These are phyloP conservation scores for Zaprionus vittiger DNA, from an alignment of 1,140 invertebrate species.

Conservation along the genomic window DNA sequence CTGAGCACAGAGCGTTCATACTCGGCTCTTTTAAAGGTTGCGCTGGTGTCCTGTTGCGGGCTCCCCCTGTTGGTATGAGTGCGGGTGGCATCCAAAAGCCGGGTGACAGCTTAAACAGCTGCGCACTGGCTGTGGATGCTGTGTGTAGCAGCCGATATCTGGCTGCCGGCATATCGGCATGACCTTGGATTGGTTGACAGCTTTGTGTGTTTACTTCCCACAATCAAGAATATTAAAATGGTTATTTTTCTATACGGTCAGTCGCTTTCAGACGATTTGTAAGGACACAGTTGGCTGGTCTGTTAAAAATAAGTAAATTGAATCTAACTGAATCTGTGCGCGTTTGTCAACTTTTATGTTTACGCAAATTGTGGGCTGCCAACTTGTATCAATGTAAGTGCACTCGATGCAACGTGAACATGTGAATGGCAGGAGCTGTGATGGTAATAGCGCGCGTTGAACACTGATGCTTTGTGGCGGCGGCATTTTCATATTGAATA, in stretches of 20 bases:
- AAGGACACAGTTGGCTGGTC: background rate
- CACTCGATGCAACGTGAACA: slow-evolving; percentile 9
- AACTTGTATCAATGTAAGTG: background rate
- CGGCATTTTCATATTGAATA: slow-evolving; percentile 18
- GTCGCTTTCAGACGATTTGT: background rate
- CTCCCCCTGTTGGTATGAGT: background rate
- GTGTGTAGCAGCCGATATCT: slow-evolving; percentile 8
- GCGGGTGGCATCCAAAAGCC: slow-evolving; percentile 63
- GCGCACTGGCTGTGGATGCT: slow-evolving; percentile 62
- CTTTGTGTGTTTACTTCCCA: background rate
- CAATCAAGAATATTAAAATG: background rate
- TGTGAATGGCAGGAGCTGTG: slow-evolving; percentile 21
- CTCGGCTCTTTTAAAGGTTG: slow-evolving; percentile 56
- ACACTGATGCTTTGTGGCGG: background rate
- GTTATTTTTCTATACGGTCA: background rate
- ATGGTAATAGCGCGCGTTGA: slow-evolving; percentile 33
- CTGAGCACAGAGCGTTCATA: slow-evolving; percentile 49
- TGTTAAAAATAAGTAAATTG: background rate
- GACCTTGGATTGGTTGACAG: background rate
- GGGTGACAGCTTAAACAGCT: slow-evolving; percentile 68
- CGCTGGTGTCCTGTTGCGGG: slow-evolving; percentile 63
- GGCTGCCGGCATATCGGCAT: background rate
- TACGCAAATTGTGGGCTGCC: background rate
- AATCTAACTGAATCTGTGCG: background rate
- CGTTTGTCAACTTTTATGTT: slow-evolving; percentile 17